Base-by-base conservation (phyloP, 2,113 vertebrate genomes). In the Phrynosoma platyrhinos region DNA sequence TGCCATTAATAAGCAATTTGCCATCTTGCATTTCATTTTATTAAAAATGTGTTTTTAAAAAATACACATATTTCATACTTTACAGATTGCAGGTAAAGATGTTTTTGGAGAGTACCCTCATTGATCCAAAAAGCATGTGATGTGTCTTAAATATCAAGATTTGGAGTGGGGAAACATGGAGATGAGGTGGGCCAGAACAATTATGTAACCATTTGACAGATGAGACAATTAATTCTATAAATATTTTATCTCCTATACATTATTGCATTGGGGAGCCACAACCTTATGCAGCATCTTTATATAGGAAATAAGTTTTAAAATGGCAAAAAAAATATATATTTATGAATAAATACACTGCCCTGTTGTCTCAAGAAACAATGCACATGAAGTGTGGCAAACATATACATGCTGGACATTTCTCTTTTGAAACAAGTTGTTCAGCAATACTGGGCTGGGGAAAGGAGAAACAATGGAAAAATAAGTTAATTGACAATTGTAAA, bases 41-140 rank as follows among this genome's bases (percentile, higher is more conserved):
- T 98, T 98, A 97, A 97, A 98, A 98, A 98, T 94, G 84, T 97
- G 97, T 97, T 97, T 97, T 98, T 97, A 96, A 97, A 97, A 97
- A 97, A 97, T 97, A 97, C 96, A 97, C 96, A 97, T 96, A 97
- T 97, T 97, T 96, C 96, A 96, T 96, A 97, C 96, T 97, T 96
- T 96, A 96, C 95, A 96, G 96, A 95, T 95, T 94, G 96, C 95
- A 96, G 95, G 97, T 96, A 96, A 94, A 97, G 95, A 96, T 95
- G 92, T 91, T 97, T 94, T 97, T 94, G 95, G 97, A 96, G 94
- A 93, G 93, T 95, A 96, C 93, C 55, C 94, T 1, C 95, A 86
- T 92, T 95, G 88, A 90, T 90, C 91, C 90, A 94, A 94, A 94
- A 92, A 93, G 92, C 83, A 77, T 72, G 53, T 20, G 42, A 9